Evolutionary conservation across 1,140 invertebrate genomes (phyloP), one percentile per base, ranked within the genome.

Genomic region (Acromyrmex echinatior): DNA sequence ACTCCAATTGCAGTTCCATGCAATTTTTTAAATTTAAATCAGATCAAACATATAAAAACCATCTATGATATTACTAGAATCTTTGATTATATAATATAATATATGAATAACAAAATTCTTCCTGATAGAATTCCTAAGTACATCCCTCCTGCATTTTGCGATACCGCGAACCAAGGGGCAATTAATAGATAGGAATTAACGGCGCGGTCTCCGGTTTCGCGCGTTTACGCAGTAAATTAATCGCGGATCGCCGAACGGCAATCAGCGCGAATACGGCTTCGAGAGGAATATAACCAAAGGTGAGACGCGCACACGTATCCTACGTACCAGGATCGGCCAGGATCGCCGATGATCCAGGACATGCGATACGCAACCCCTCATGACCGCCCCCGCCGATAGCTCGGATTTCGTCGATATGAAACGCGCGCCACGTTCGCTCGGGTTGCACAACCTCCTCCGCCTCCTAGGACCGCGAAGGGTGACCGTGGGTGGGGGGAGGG

Each of bases 141-240:
- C 14, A 21, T 62, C 25, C 56, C 68, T 14, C 10, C n/a, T 2
- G 28, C 14, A 45, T 58, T 28, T 60, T 12, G 51, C 49, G 45
- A 53, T 21, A 68, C 21, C 18, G 18, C 25, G 3, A 31, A 31
- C 31, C 31, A 31, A 62, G 18, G 28, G 31, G 12, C 74, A 45
- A 87, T 87, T 87, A 87, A 87, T 74, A 51, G 73, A 49, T 82
- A 31, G 31, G 45, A 87, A 60, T 78, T 78, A 78, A 86, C 73
- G 39, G 62, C 35, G n/a, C 45, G 35, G 39, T 73, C 49, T 73
- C 49, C 45, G 51, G 39, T 49, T 85, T 87, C 80, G 31, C 70
- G 28, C 51, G 56, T 62, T 87, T 78, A 78, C 86, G 49, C 60
- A 56, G 49, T 78, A 77, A 86, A 87, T 87, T 87, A 87, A 87